phyloP scores from a whole-genome alignment of 2,113 vertebrate species.

The Cyanoramphus novaezelandiae region DNA sequence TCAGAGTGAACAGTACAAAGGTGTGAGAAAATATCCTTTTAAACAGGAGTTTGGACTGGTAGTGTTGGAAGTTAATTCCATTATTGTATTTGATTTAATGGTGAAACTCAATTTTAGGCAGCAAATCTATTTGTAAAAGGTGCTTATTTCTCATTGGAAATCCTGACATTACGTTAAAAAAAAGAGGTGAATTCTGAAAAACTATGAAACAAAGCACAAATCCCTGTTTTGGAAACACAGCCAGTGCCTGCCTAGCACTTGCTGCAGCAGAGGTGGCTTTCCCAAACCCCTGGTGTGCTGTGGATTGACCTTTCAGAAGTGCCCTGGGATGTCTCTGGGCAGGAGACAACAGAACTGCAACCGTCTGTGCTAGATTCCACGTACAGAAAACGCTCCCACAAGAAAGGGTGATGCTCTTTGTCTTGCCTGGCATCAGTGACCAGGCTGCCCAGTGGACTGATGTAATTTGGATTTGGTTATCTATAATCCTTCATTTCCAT shows the following conservation, averaged over 20 bases:
- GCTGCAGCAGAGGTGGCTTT: not conserved
- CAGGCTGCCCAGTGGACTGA: not conserved
- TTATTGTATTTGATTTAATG: not conserved
- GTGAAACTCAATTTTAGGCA: not conserved
- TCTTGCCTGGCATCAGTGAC: conserved; percentile 1
- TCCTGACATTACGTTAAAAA: not conserved
- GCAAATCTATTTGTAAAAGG: not conserved
- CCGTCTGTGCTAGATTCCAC: not conserved
- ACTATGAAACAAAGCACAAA: not conserved
- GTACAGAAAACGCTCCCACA: not conserved
- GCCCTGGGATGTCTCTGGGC: not conserved
- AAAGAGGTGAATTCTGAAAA: not conserved
- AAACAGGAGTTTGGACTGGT: not conserved
- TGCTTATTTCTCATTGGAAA: not conserved
- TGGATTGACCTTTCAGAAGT: not conserved
- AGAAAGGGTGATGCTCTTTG: not conserved
- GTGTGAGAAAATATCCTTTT: not conserved
- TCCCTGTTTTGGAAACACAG: not conserved
- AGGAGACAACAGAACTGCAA: not conserved
- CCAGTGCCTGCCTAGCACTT: not conserved
- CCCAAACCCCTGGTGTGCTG: not conserved
- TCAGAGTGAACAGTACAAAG: not conserved
- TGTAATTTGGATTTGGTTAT: conserved; percentile 33
- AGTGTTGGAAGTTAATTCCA: not conserved
- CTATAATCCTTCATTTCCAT: conserved; percentile 59